phyloP scores from a whole-genome alignment of 2,113 vertebrate species.

The Anser cygnoides region DNA sequence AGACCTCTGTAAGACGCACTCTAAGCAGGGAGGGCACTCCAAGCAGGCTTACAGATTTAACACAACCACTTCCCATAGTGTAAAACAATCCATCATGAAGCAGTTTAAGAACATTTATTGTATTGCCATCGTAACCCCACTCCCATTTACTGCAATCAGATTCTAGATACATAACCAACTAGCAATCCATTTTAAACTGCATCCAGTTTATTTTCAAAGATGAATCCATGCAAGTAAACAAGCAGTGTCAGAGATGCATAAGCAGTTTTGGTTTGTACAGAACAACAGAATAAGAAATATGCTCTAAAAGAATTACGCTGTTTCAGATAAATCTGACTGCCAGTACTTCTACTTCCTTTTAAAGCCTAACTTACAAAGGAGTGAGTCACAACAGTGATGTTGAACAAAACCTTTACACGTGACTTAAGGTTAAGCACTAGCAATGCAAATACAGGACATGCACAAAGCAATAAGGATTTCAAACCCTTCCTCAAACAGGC shows the following conservation, averaged over 20 bases:
- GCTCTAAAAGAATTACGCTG: not conserved
- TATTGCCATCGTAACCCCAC: conserved; percentile 28
- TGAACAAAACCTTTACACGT: conserved; percentile 1
- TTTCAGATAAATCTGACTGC: conserved; percentile 25
- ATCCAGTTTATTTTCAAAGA: not conserved
- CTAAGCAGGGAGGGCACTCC: not conserved
- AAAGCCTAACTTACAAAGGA: conserved; percentile 30
- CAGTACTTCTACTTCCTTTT: conserved; percentile 32
- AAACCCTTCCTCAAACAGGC: not conserved
- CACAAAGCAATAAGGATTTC: not conserved
- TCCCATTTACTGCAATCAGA: conserved; percentile 55
- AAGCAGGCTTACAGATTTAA: conserved; percentile 7
- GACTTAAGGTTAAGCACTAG: conserved; percentile 19
- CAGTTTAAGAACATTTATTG: conserved; percentile 46
- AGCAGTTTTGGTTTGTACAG: conserved; percentile 9
- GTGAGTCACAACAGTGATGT: conserved; percentile 21
- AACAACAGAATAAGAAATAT: conserved; percentile 21
- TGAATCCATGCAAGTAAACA: not conserved
- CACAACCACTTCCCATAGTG: conserved; percentile 9
- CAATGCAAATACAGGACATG: not conserved
- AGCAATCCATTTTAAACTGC: conserved; percentile 15
- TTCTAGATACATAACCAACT: conserved; percentile 37
- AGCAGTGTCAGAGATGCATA: not conserved
- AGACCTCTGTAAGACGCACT: conserved; percentile 10
- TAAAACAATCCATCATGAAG: conserved; percentile 42